phyloP scores from a whole-genome alignment of 2,888 invertebrate genomes.

The Listrodromus nycthemerus region DNA sequence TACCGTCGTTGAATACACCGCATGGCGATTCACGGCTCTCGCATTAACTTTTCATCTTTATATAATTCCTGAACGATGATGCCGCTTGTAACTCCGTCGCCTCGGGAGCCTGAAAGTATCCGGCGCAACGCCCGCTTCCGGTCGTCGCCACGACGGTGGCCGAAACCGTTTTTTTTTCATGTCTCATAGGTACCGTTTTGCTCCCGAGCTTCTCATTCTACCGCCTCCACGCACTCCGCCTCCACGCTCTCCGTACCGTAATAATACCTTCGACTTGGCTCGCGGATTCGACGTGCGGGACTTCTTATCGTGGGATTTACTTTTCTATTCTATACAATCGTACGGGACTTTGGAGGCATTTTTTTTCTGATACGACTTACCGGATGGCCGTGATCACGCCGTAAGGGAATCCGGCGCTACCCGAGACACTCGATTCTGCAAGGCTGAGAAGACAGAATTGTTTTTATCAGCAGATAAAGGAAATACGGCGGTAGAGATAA shows the following conservation, averaged over 20 bases:
- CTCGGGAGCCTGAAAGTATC: conserved; percentile 35
- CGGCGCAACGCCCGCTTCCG: conserved; percentile 36
- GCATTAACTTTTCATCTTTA: conserved; percentile 84
- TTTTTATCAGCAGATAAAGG: background rate
- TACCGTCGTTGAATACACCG: conserved; percentile 27
- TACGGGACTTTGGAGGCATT: conserved; percentile 29
- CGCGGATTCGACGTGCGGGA: conserved; percentile 43
- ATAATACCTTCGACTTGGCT: conserved; percentile 34
- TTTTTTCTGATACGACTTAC: conserved; percentile 26
- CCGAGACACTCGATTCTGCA: background rate
- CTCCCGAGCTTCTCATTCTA: conserved; percentile 10
- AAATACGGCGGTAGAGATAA: no score
- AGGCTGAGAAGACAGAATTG: background rate
- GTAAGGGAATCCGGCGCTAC: background rate
- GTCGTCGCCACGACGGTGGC: conserved; percentile 21
- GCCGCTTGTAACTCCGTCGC: background rate
- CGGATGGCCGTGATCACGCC: background rate
- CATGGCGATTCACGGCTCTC: conserved; percentile 71
- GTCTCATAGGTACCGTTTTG: conserved; percentile 47
- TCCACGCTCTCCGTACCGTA: conserved; percentile 40
- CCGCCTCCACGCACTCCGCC: background rate
- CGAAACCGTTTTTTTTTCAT: conserved; percentile 26
- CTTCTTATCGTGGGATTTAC: conserved; percentile 45
- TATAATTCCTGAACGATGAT: conserved; percentile 77
- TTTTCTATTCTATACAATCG: conserved; percentile 13